Base-by-base conservation (phyloP, 2,888 invertebrate genomes). In the Hetaerina titia region DNA sequence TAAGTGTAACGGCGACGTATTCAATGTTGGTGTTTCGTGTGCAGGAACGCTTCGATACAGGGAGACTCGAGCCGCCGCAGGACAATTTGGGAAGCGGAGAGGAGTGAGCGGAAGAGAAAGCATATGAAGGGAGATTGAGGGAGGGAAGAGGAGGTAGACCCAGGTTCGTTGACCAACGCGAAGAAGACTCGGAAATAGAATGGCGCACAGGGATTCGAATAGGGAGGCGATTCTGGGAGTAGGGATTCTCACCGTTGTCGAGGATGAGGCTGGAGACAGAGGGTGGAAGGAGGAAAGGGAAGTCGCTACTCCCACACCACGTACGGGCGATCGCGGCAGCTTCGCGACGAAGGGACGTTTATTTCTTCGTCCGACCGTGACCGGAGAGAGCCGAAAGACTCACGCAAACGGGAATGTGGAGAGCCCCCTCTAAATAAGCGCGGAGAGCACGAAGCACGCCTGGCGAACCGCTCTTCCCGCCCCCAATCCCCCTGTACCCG, bases 91-190 rank as follows among this genome's bases (percentile, higher is more conserved):
- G 89, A 89, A 89, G 58, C 89, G 22, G 19, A 57, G 58, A 58
- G 58, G 89, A 57, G 58, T 13, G 88, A 45, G 13, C 19, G n/a
- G 89, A 22, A 89, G 8, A 57, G 31, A 45, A 88, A 57, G 88
- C 88, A 22, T 45, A n/a, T 9, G 74, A 57, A 19, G 22, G 56
- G 92, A 64, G 92, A 64, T 17, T 31, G 22, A 58, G 90, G 90
- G 57, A 56, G 22, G 57, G 56, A 56, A 69, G 8, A 69, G 88
- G 89, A 56, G 45, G 74, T 15, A 92, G 64, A 64, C 92, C 31
- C 69, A 56, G 92, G 92, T 69, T 92, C 69, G 92, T 69, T 92
- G 92, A 92, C 92, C 92, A 92, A 92, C 92, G 92, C 92, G 92
- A 57, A 92, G 89, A 58, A 89, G 92, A 69, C 69, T 92, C 92